These are phyloP conservation scores for Oreonectes daqikongensis DNA, from an alignment of 2,797 vertebrate genomes.

Conservation along the genomic window DNA sequence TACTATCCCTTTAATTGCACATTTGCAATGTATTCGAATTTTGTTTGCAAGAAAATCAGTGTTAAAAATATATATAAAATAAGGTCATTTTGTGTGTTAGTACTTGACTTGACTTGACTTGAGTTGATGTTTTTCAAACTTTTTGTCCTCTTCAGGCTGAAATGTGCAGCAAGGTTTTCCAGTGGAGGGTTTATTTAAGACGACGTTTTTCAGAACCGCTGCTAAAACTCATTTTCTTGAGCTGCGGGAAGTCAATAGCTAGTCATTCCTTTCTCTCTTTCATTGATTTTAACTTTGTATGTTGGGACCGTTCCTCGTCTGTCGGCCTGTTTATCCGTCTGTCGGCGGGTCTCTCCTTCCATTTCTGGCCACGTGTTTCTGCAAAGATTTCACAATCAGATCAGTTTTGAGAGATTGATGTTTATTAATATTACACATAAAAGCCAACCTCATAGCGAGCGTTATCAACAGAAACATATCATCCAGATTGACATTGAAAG, in stretches of 20 bases:
- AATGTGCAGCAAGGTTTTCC: background rate
- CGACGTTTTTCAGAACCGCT: slow-evolving; percentile 33
- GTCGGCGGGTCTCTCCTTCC: background rate
- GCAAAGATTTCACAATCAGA: background rate
- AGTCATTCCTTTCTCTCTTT: slow-evolving; percentile 5
- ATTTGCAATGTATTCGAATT: too few relatives aligned
- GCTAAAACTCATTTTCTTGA: slow-evolving; percentile 44
- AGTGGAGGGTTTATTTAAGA: slow-evolving; percentile 31
- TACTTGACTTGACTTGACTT: slow-evolving; percentile 1
- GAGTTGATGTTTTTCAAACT: slow-evolving; percentile 29
- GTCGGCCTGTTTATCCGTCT: background rate
- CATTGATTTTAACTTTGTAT: background rate
- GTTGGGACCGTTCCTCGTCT: background rate
- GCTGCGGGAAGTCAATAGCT: slow-evolving; percentile 27
- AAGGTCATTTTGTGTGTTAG: background rate
- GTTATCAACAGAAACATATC: background rate
- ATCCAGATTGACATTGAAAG: background rate
- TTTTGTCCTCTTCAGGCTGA: background rate
- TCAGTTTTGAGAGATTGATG: background rate
- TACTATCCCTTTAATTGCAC: background rate
- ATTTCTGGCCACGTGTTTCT: background rate
- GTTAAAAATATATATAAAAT: slow-evolving; percentile 6
- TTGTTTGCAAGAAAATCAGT: too few relatives aligned
- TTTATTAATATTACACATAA: background rate
- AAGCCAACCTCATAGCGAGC: background rate